These are phyloP conservation scores for Jordanella pulchra DNA, from an alignment of 2,797 vertebrate species.

Conservation along the genomic window DNA sequence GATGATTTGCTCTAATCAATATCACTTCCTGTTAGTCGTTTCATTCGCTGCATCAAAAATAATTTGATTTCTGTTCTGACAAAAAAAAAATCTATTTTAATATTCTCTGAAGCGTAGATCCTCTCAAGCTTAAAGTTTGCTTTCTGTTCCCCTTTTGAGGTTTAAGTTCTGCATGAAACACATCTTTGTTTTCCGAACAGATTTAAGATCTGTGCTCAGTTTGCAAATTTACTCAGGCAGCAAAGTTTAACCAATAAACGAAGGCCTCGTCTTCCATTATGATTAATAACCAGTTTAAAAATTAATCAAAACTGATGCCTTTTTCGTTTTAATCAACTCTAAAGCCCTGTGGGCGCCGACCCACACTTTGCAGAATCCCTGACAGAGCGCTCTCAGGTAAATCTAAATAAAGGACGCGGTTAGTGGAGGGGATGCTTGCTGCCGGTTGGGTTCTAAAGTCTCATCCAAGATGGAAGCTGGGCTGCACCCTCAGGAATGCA, in stretches of 20 bases:
- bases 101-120: slow-evolving; percentile 11
- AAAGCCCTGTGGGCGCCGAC: slow-evolving; percentile 26
- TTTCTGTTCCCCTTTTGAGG: background rate
- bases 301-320: slow-evolving; percentile 44
- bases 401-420: slow-evolving; percentile 29
- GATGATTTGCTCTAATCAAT: slow-evolving; percentile 57
- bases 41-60: slow-evolving; percentile 33
- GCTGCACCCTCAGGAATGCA: slow-evolving; percentile 63
- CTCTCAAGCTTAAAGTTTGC: slow-evolving; percentile 12
- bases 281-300: slow-evolving; percentile 38
- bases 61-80: slow-evolving; percentile 31
- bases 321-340: slow-evolving; percentile 48
- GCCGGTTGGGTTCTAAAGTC: slow-evolving; percentile 19
- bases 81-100: slow-evolving; percentile 32
- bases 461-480: slow-evolving; percentile 25
- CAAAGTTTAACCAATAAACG: slow-evolving; percentile 14
- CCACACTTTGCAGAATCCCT: slow-evolving; percentile 33
- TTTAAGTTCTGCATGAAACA: background rate
- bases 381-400: slow-evolving; percentile 47
- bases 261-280: slow-evolving; percentile 17
- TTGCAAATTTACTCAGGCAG: slow-evolving; percentile 14
- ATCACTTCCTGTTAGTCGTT: slow-evolving; percentile 44
- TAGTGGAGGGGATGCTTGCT: background rate
- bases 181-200: background rate
- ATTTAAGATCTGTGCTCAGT: slow-evolving; percentile 1